Conservation (phyloP, 2,113 vertebrate species). For the Cacatua alba region DNA sequence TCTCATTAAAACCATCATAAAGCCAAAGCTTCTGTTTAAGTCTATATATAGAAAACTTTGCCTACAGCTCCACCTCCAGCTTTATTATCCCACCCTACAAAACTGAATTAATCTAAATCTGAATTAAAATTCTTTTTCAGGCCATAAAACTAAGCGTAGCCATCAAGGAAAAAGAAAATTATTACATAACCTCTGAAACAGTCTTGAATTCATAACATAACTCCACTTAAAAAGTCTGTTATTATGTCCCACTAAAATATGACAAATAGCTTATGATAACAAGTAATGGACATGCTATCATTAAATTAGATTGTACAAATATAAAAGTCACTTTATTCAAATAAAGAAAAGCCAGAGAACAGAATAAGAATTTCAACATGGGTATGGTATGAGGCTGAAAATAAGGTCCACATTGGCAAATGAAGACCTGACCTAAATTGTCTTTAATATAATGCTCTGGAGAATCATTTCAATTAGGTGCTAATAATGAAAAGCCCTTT, state of each 20-base stretch:
- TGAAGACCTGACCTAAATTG: constrained; percentile 10
- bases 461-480: constrained; percentile 33
- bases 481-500: background rate
- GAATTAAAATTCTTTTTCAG: background rate
- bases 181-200: constrained; percentile 14
- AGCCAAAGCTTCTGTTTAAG: constrained; percentile 2
- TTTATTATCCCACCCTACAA: background rate
- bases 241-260: constrained; percentile 34
- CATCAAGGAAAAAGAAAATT: constrained; percentile 9
- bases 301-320: constrained; percentile 25
- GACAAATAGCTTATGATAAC: constrained; percentile 19
- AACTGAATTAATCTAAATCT: constrained; percentile 29
- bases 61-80: background rate
- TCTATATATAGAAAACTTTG: background rate
- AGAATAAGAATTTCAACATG: background rate
- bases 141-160: constrained; percentile 14
- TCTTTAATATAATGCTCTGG: background rate
- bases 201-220: background rate
- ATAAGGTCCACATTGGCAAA: background rate
- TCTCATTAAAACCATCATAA: too few species aligned
- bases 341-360: background rate
- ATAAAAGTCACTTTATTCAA: background rate
- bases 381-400: background rate
- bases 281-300: background rate
- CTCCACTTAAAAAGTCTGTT: constrained; percentile 15